Base-by-base conservation (phyloP, 2,113 vertebrate genomes). In the Pluvianellus socialis region DNA sequence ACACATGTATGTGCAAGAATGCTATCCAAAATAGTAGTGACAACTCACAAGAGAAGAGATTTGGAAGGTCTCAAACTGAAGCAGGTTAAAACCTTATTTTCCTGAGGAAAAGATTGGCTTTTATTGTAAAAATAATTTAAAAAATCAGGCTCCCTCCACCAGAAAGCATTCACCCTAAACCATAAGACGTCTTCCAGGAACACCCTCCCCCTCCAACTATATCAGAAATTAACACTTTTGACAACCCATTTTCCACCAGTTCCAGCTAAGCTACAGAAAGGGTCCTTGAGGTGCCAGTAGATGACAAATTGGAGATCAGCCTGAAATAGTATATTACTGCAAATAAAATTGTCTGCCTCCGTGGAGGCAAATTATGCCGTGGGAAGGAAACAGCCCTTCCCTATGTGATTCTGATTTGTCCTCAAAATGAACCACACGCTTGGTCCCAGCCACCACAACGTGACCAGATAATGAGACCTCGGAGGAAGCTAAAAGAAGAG, bases 171-270 rank as follows among this genome's bases (percentile, higher is more conserved):
- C 2, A 86, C 66, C 27, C 27, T 75, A 73, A 91, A 53, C 19
- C 6, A 68, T 20, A n/a, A 72, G 11, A 10, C 73, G 4, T 30
- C 94, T 86, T 73, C 58, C 58, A 33, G 49, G 45, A 68, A 24
- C 7, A 50, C 13, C 35, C 15, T 63, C 77, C 6, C 6, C 17
- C 14, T 72, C 18, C 9, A 62, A 23, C 16, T 40, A 9, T 30
- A 44, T 76, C 44, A 88, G 55, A 71, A 95, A 91, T 75, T 61
- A 94, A 77, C 56, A 79, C 23, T 79, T 91, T 92, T 79, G 86
- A 62, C 62, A 87, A 70, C 9, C 33, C 73, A 23, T 82, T 93
- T 47, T 87, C n/a, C 35, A 76, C 12, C 9, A 35, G 26, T 63
- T 92, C 30, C 58, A 81, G 38, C 49, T 75, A 61, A 75, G 53